Evolutionary conservation across 2,113 vertebrate species (phyloP).

Genomic region (Lota lota): DNA sequence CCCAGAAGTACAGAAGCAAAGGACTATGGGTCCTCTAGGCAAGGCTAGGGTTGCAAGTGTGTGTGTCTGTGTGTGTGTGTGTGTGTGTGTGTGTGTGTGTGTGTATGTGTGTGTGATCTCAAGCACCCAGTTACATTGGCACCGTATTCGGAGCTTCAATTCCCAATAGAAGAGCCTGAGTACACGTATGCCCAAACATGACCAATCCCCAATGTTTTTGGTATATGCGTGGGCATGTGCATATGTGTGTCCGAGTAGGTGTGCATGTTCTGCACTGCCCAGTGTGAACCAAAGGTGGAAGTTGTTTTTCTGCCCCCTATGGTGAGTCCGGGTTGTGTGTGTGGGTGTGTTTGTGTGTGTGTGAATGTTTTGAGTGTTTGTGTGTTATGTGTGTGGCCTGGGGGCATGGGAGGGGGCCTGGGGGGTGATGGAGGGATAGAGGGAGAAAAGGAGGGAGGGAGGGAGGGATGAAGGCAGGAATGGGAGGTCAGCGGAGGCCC

Average conservation of each 20-base stretch:
- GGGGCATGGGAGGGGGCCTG: constrained; percentile 72
- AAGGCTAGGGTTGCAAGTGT: constrained; percentile 18
- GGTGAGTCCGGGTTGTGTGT: constrained; percentile 48
- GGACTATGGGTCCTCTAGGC: constrained; percentile 45
- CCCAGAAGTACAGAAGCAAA: constrained; percentile 48
- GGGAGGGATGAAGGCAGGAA: constrained; percentile 47
- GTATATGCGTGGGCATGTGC: neutral
- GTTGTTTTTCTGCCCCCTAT: constrained; percentile 80
- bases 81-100: constrained; percentile 28
- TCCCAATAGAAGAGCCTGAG: neutral
- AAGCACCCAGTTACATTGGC: neutral
- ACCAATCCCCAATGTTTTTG: neutral
- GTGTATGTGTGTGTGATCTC: constrained; percentile 16
- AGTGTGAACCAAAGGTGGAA: constrained; percentile 74
- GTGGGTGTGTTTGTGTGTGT: constrained; percentile 15
- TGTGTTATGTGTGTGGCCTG: constrained; percentile 42
- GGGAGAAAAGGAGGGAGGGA: constrained; percentile 40
- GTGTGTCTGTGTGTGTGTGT: constrained; percentile 30
- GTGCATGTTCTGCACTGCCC: constrained; percentile 57
- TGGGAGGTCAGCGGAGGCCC: constrained; percentile 62
- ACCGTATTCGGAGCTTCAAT: constrained; percentile 9
- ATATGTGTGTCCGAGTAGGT: neutral
- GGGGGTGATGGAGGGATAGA: constrained; percentile 59
- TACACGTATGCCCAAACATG: neutral
- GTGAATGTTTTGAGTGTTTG: constrained; percentile 2